Evolutionary conservation across 2,113 vertebrate species (phyloP), one percentile per base, ranked within the genome.

Genomic region (Mystacornis crossleyi): DNA sequence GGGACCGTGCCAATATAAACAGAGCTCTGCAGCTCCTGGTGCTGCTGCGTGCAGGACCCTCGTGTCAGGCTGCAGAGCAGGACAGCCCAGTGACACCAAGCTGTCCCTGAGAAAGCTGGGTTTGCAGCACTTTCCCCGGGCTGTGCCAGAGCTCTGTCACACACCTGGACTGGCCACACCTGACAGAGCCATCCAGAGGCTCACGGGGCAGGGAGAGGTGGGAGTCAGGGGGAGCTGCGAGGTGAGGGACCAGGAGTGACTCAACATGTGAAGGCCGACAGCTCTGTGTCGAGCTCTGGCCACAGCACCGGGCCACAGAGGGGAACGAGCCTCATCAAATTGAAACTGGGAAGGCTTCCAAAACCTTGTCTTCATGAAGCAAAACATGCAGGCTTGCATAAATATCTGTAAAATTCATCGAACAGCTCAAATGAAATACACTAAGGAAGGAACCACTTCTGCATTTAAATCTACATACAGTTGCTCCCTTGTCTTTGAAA

Each of bases 371-470:
- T 70, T 50, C 53, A 5, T 2, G 2, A 91, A 80, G 93, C 81
- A 82, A 36, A 12, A 81, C 1, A 2, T 5, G 53, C 62, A 12
- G 54, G 74, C 74, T 88, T 74, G 90, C 93, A 91, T 93, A 90
- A 97, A 81, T 58, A 96, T n/a, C 93, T 77, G 79, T 74, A 4
- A 70, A 78, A 93, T 74, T 86, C 93, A 96, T 95, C 93, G 86
- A 80, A 53, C 9, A 2, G 92, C 84, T 93, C 83, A 12, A 87
- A 82, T 43, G 58, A 80, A 94, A 93, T 43, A 24, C 81, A 38
- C 66, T 4, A 3, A 81, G 86, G 69, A 87, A 91, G 83, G 61
- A 85, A 28, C 65, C 33, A 1, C 81, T 89, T 18, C 80, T 91
- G 93, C 89, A 91, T 95, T 91, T 61, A 23, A 92, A 95, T 89